A percentile compares a stretch with the other conserved stretches of the same genome.
phyloP scores from a whole-genome alignment of 35 echinoderm and acorn worm species.

The Holothuria glaberrima region DNA sequence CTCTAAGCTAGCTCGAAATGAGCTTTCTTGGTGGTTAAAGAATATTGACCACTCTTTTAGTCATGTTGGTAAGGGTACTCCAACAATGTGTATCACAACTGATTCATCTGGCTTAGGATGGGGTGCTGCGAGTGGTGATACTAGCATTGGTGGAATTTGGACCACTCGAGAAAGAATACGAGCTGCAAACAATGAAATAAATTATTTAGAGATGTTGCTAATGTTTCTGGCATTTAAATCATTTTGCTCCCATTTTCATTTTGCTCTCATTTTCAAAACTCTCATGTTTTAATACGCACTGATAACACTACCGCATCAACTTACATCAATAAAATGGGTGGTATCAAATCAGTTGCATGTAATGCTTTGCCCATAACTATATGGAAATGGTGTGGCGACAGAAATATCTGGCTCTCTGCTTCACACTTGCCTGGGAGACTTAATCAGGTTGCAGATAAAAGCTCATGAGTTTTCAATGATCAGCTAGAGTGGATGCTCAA shows the following conservation, averaged over 20 bases:
- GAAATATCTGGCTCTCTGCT: constrained; percentile 74
- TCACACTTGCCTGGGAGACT: constrained; percentile 63
- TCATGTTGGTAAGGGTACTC: constrained; percentile 21
- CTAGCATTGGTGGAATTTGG: constrained; percentile 55
- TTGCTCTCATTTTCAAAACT: constrained; percentile 42
- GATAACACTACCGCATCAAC: constrained; percentile 77
- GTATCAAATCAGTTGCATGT: constrained; percentile 63
- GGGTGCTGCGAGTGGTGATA: constrained; percentile 20
- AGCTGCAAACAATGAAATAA: constrained; percentile 46
- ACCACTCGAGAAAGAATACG: constrained; percentile 6
- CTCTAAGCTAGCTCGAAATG: not conserved
- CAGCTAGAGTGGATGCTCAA: constrained; percentile 80
- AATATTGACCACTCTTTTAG: not conserved
- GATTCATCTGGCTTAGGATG: constrained; percentile 63
- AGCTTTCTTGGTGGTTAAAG: constrained; percentile 43
- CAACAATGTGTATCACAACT: constrained; percentile 32
- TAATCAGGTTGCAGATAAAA: constrained; percentile 63
- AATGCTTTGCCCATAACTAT: constrained; percentile 67
- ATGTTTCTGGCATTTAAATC: constrained; percentile 56
- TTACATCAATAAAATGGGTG: constrained; percentile 76
- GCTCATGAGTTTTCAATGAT: constrained; percentile 72
- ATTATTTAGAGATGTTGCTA: constrained; percentile 65
- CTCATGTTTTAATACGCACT: constrained; percentile 57
- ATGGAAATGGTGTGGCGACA: constrained; percentile 72
- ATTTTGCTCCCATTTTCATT: constrained; percentile 63